Evolutionary conservation across 92 coral and sea anemone genomes (phyloP), one percentile per base, ranked within the genome.

Genomic region (Paragorgia papillata): DNA sequence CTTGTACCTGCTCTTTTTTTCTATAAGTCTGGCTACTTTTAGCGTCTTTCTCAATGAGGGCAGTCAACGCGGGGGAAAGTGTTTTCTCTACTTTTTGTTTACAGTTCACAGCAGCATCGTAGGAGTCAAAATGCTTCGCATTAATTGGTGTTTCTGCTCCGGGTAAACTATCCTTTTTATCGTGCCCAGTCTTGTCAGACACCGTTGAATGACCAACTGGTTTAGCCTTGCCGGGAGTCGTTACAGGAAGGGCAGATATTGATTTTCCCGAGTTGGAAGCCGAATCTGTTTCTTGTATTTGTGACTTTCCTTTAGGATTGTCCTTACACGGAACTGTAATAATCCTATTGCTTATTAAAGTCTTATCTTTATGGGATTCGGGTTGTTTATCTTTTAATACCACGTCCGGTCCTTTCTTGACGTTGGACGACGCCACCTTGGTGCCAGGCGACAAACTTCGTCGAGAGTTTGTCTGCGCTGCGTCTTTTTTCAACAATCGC

Each of bases 401-500:
- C 35, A 20, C 50, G 2, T 7, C 53, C 9, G 2, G 53, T 46
- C 53, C 39, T 19, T 0, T 58, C 33, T 25, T 58, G 13, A 9
- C 64, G 25, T 27, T 54, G 21, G 56, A 40, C 6, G 54, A 22
- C 15, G 56, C 18, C 56, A 32, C 31, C 9, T 37, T 26, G 18
- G 24, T 66, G n/a, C 8, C 29, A 20, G 49, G 67, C 4, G 76
- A 25, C 20, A 86, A 85, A 30, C 92, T 81, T 12, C 82, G 40
- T 20, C 66, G 57, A 27, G 84, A 58, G n/a, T 29, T 19, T n/a
- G 31, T 79, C 39, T 86, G 81, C 13, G 73, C 61, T 14, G 81
- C 60, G 37, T 85, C 85, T 21, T 62, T 74, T 26, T 64, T 83
- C 24, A 60, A 22, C 58, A 66, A 34, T 24, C 56, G 64, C 34